Percentiles rank a stretch among this genome's conserved stretches.
phyloP scores from a whole-genome alignment of 2,888 invertebrate genomes.

The Hesperia comma region DNA sequence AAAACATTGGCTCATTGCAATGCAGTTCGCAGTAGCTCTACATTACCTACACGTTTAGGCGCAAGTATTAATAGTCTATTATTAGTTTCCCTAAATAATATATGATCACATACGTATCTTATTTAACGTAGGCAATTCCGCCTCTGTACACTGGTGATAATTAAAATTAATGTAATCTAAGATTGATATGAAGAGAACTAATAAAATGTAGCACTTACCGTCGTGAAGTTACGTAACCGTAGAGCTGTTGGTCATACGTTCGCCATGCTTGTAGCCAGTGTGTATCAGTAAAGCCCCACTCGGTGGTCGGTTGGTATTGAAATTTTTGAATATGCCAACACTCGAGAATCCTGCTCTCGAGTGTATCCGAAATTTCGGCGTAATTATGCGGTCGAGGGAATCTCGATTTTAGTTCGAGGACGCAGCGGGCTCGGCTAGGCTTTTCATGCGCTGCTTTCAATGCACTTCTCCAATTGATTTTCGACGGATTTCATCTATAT shows the following conservation, averaged over 20 bases:
- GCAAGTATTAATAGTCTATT: too few relatives aligned
- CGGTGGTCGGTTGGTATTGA: slow-evolving; percentile 70
- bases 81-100: too few relatives aligned
- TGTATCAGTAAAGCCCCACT: slow-evolving; percentile 56
- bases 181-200: too few relatives aligned
- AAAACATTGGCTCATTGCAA: too few relatives aligned
- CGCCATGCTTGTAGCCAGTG: slow-evolving; percentile 40
- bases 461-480: slow-evolving; percentile 28
- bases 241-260: background rate
- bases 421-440: slow-evolving; percentile 23
- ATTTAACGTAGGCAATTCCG: too few relatives aligned
- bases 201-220: background rate
- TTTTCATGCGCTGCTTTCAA: slow-evolving; percentile 29
- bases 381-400: slow-evolving; percentile 67
- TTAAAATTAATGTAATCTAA: too few relatives aligned
- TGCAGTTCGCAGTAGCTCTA: too few relatives aligned
- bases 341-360: slow-evolving; percentile 66
- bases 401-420: slow-evolving; percentile 58
- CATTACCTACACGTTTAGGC: too few relatives aligned
- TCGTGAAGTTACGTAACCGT: too few relatives aligned
- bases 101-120: too few relatives aligned
- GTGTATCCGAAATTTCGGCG: slow-evolving; percentile 76
- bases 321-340: slow-evolving; percentile 79
- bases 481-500: slow-evolving; percentile 1
- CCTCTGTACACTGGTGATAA: too few relatives aligned